Evolutionary conservation across 1,140 invertebrate species (phyloP).

Genomic region (Alviniconcha marisindica): DNA sequence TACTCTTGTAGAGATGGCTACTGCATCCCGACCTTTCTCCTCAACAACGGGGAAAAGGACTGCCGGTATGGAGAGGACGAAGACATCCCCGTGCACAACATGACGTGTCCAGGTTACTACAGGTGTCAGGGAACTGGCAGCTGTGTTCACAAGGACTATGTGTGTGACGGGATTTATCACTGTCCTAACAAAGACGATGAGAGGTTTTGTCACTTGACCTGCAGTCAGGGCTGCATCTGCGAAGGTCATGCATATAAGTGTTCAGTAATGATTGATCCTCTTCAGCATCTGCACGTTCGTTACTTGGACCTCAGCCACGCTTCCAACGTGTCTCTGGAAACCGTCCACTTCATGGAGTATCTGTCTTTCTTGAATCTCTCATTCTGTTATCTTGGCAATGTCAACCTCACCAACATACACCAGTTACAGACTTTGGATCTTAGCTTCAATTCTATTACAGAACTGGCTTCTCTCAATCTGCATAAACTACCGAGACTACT

Average conservation of each 20-base stretch:
- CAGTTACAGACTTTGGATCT: conserved; percentile 29
- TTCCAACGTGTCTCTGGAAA: not conserved
- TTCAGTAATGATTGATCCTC: not conserved
- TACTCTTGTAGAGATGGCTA: conserved; percentile 18
- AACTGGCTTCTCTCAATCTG: not conserved
- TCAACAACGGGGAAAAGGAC: conserved; percentile 40
- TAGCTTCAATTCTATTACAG: conserved; percentile 9
- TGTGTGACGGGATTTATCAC: conserved; percentile 41
- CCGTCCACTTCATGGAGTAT: conserved; percentile 1
- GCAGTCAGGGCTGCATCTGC: conserved; percentile 25
- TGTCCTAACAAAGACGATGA: conserved; percentile 45
- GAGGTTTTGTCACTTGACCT: conserved; percentile 34
- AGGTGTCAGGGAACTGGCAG: conserved; percentile 25
- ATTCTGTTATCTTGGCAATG: not conserved
- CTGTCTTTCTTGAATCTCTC: conserved; percentile 36
- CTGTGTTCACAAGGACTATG: conserved; percentile 39
- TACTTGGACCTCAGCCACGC: conserved; percentile 30
- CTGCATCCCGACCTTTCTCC: conserved; percentile 38
- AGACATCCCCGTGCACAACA: not conserved
- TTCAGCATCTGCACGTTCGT: not conserved
- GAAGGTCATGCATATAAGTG: conserved; percentile 34
- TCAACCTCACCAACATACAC: not conserved
- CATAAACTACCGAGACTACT: not conserved
- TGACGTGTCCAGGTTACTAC: conserved; percentile 32
- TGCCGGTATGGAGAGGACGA: conserved; percentile 41